Conservation (phyloP, 37 sponge, comb jelly and placozoan species). For the Amphimedon queenslandica region DNA sequence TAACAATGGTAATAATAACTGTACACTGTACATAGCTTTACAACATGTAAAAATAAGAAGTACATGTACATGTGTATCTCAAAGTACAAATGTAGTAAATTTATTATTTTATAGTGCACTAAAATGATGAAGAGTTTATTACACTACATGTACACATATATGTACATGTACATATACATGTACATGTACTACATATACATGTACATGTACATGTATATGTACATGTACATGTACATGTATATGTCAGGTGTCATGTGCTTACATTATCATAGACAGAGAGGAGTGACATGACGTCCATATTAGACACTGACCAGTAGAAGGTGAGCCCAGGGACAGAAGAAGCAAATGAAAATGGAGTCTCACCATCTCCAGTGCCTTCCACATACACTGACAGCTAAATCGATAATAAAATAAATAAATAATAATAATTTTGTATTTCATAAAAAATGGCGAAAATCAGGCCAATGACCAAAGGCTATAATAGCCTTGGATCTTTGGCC, state of each 20-base stretch:
- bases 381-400: constrained; percentile 65
- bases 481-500: no score
- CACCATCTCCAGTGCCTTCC: constrained; percentile 53
- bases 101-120: no score
- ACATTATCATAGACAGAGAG: constrained; percentile 70
- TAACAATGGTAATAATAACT: no score
- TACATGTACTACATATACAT: no score
- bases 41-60: no score
- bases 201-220: no score
- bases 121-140: neutral
- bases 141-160: neutral
- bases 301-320: constrained; percentile 78
- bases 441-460: no score
- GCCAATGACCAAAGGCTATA: no score
- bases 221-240: neutral
- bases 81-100: no score
- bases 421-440: neutral
- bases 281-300: constrained; percentile 73
- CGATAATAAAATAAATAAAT: neutral
- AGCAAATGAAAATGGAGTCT: constrained; percentile 79
- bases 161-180: no score
- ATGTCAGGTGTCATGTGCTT: neutral
- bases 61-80: no score
- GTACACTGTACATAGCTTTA: no score
- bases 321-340: constrained; percentile 35